Evolutionary conservation across 2,797 vertebrate species (phyloP).

Genomic region (Sebastes vulpes): DNA sequence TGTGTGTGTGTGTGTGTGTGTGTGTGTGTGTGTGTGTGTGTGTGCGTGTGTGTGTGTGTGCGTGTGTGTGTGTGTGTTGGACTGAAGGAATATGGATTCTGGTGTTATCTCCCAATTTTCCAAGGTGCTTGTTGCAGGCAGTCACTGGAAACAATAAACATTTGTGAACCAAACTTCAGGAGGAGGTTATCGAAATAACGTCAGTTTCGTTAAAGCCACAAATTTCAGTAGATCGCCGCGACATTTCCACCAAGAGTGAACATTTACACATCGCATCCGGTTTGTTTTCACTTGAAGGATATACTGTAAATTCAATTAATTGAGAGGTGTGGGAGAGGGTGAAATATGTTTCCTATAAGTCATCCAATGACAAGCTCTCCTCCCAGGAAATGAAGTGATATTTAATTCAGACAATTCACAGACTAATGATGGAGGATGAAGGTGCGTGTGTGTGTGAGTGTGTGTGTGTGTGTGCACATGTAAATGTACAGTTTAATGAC

Average conservation of each 20-base stretch:
- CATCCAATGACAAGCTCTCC: conserved; percentile 4
- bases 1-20: neutral
- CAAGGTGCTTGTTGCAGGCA: neutral
- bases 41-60: neutral
- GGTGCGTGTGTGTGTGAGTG: neutral
- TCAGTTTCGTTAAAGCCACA: conserved; percentile 2
- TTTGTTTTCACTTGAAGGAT: conserved; percentile 6
- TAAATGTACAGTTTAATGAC: conserved; percentile 29
- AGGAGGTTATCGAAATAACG: neutral
- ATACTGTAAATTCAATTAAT: neutral
- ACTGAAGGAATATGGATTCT: conserved; percentile 17
- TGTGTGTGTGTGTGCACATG: neutral
- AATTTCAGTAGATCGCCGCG: neutral
- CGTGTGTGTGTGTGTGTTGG: neutral
- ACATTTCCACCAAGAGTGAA: neutral
- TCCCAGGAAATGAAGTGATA: conserved; percentile 49
- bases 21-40: neutral
- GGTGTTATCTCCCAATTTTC: conserved; percentile 23
- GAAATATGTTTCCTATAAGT: conserved; percentile 8
- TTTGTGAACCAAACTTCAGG: neutral
- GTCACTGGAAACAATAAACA: conserved; percentile 8
- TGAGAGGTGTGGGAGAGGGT: neutral
- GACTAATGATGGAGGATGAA: conserved; percentile 14
- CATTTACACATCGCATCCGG: neutral
- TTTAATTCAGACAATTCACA: conserved; percentile 45